phyloP scores from a whole-genome alignment of 2,113 vertebrate genomes.

The Daphoenositta chrysoptera region DNA sequence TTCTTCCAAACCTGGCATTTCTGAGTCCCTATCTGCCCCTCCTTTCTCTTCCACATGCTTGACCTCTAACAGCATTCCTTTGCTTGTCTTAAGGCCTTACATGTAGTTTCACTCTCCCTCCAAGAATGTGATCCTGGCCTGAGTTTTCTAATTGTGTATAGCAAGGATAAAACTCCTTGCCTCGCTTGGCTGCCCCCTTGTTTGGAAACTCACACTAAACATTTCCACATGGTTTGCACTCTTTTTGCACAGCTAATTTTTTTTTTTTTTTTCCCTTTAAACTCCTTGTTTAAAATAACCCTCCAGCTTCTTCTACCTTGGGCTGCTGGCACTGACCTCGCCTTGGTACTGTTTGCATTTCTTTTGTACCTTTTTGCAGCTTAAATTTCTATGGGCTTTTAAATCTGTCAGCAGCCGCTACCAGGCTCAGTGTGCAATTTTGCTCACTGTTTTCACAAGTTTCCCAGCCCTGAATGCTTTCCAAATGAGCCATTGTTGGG shows the following conservation, averaged over 20 bases:
- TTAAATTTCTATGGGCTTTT: constrained; percentile 54
- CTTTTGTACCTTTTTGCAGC: constrained; percentile 65
- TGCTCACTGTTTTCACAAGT: constrained; percentile 69
- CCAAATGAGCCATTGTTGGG: constrained; percentile 63
- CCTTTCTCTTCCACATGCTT: constrained; percentile 28
- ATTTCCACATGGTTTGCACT: constrained; percentile 69
- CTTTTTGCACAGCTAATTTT: constrained; percentile 35
- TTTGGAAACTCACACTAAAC: constrained; percentile 66
- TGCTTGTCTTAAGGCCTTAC: constrained; percentile 40
- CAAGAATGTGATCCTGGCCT: constrained; percentile 55
- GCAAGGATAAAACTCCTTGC: constrained; percentile 57
- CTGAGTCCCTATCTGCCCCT: neutral
- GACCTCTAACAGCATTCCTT: constrained; percentile 59
- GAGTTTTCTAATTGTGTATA: constrained; percentile 59
- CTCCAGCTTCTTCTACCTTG: constrained; percentile 34
- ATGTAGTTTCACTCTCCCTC: constrained; percentile 19
- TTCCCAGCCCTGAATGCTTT: constrained; percentile 48
- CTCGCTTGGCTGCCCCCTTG: constrained; percentile 55
- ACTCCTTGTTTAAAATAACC: neutral
- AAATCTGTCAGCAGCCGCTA: constrained; percentile 66
- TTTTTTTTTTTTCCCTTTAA: neutral
- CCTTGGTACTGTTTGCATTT: constrained; percentile 66
- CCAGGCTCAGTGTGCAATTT: constrained; percentile 67
- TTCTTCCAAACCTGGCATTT: constrained; percentile 38
- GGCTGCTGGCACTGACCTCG: constrained; percentile 48